Percentiles rank a stretch among this genome's conserved stretches.
Evolutionary conservation across 1,140 invertebrate genomes (phyloP).

Genomic region (Ruditapes philippinarum): DNA sequence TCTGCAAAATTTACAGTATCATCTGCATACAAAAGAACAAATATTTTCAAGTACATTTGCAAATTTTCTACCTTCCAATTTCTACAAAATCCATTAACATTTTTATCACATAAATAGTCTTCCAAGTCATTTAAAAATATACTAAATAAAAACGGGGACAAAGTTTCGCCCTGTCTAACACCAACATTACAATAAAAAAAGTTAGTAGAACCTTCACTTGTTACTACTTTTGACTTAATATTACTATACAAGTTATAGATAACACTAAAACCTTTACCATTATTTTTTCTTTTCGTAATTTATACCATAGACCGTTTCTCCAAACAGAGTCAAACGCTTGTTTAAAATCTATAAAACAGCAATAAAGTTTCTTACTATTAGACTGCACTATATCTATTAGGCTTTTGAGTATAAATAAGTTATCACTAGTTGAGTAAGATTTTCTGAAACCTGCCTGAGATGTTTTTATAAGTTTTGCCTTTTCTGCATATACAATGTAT

Average conservation of each 20-base stretch:
- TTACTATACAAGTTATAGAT: neutral
- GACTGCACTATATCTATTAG: neutral
- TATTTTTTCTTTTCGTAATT: neutral
- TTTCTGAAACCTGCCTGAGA: too few relatives aligned
- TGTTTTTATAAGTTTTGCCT: too few relatives aligned
- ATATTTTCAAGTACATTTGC: neutral
- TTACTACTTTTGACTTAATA: neutral
- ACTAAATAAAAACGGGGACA: neutral
- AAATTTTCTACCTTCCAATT: neutral
- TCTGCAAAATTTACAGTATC: neutral
- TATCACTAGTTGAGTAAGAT: conserved; percentile 33
- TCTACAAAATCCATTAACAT: neutral
- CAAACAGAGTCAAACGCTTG: neutral
- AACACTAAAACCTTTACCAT: neutral
- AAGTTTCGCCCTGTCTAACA: neutral
- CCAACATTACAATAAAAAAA: neutral
- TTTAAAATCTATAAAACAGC: conserved; percentile 17
- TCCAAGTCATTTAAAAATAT: neutral
- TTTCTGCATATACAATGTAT: conserved; percentile 6
- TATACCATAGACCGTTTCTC: neutral
- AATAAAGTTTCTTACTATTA: conserved; percentile 33
- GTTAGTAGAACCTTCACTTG: neutral
- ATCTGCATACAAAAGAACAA: neutral
- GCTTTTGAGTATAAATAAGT: conserved; percentile 58
- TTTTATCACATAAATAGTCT: neutral